Percentiles rank a stretch among this genome's conserved stretches.
Evolutionary conservation across 53 echinoderm and acorn worm genomes (phyloP).

Genomic region (Arbacia lixula): DNA sequence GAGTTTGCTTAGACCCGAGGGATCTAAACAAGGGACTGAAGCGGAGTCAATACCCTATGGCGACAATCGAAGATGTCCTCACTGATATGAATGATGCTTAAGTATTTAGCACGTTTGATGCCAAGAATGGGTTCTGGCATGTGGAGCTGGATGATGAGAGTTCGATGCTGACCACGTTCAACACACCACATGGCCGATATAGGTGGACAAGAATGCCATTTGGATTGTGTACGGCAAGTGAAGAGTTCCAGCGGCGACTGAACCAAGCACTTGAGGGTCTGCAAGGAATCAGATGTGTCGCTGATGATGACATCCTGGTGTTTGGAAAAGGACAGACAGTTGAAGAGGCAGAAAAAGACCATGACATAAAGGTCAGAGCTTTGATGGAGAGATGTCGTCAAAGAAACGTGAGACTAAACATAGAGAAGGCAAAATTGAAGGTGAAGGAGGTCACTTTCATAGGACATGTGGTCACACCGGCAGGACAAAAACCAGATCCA

Average conservation of each 20-base stretch:
- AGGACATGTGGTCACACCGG: conserved; percentile 45
- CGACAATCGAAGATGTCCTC: conserved; percentile 44
- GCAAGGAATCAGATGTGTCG: conserved; percentile 30
- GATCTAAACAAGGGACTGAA: conserved; percentile 65
- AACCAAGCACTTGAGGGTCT: conserved; percentile 54
- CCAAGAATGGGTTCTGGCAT: conserved; percentile 71
- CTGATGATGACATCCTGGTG: conserved; percentile 63
- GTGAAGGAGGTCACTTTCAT: conserved; percentile 46
- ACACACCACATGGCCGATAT: conserved; percentile 66
- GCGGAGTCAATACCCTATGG: conserved; percentile 53
- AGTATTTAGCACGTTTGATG: conserved; percentile 58
- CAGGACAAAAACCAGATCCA: conserved; percentile 60
- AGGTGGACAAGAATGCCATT: conserved; percentile 64
- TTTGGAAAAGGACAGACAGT: conserved; percentile 46
- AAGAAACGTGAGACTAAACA: conserved; percentile 33
- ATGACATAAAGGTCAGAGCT: background rate
- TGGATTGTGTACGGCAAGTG: conserved; percentile 47
- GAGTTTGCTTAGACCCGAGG: conserved; percentile 60
- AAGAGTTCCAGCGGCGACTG: conserved; percentile 59
- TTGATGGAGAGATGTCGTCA: conserved; percentile 50
- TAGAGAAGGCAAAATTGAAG: conserved; percentile 37
- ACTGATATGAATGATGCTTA: conserved; percentile 24
- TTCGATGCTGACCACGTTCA: conserved; percentile 55
- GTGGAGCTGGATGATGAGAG: conserved; percentile 56
- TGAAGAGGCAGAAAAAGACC: conserved; percentile 28